Conservation (phyloP, 2,797 vertebrate genomes). For the Amazona ochrocephala region DNA sequence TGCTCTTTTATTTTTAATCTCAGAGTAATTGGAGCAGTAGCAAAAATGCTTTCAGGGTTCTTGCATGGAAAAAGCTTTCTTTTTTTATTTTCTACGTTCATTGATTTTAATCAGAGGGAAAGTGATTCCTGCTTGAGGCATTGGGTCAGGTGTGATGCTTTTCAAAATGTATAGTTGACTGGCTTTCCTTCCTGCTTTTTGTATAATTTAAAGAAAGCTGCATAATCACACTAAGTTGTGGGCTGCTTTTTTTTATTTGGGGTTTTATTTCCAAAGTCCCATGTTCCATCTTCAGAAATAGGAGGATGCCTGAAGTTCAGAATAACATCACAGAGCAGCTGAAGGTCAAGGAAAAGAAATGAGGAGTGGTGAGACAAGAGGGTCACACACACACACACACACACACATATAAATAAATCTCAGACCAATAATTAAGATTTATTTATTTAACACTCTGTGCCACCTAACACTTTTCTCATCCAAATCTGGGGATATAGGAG, state of each 20-base stretch:
- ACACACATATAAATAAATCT: neutral
- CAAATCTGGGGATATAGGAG: neutral
- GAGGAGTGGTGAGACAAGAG: neutral
- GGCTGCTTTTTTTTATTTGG: neutral
- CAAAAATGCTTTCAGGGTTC: neutral
- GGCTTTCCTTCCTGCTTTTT: neutral
- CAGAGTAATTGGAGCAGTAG: neutral
- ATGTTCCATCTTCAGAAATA: neutral
- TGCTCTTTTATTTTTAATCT: neutral
- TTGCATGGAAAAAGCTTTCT: neutral
- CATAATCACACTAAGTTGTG: neutral
- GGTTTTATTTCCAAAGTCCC: neutral
- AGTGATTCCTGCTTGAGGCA: neutral
- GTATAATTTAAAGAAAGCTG: neutral
- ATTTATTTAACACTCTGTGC: neutral
- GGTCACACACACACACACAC: no score
- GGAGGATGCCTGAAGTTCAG: neutral
- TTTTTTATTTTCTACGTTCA: neutral
- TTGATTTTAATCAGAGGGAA: neutral
- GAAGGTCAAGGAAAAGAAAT: neutral
- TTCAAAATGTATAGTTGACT: neutral
- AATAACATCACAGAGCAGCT: neutral
- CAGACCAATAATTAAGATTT: neutral
- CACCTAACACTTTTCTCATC: neutral
- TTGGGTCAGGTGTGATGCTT: neutral